These are phyloP conservation scores for Zosterops hypoxanthus DNA, from an alignment of 2,113 vertebrate species.

Conservation along the genomic window DNA sequence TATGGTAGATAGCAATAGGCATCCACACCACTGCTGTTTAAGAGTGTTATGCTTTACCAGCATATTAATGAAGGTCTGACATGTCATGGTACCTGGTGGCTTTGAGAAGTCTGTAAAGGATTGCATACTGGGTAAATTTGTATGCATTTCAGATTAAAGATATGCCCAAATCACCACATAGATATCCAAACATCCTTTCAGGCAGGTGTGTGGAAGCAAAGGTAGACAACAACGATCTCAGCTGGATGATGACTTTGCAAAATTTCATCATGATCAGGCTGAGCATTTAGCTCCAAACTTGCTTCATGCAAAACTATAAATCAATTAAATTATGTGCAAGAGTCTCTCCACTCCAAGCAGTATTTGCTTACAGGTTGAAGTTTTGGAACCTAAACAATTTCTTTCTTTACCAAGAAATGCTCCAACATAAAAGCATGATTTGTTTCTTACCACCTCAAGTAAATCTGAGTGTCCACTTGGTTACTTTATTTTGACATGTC, in stretches of 20 bases:
- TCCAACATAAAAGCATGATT: neutral
- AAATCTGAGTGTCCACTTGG: neutral
- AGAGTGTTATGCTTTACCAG: neutral
- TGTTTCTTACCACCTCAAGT: neutral
- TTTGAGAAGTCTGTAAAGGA: neutral
- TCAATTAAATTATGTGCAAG: neutral
- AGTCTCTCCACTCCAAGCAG: neutral
- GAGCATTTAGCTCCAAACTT: neutral
- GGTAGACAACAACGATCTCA: fast-evolving
- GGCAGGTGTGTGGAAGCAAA: neutral
- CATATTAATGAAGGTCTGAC: neutral
- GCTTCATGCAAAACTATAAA: neutral
- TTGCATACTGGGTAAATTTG: neutral
- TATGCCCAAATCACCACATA: neutral
- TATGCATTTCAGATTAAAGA: neutral
- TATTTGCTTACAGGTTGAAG: neutral
- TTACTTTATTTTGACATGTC: neutral
- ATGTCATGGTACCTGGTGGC: neutral
- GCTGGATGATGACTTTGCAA: neutral
- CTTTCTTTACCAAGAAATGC: neutral
- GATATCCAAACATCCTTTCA: neutral
- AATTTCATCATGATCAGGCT: neutral
- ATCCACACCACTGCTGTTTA: neutral
- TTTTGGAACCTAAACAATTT: neutral
- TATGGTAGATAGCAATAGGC: neutral